Evolutionary conservation across 2,888 invertebrate species (phyloP), one percentile per base, ranked within the genome.

Genomic region (Macrophya alboannulata): DNA sequence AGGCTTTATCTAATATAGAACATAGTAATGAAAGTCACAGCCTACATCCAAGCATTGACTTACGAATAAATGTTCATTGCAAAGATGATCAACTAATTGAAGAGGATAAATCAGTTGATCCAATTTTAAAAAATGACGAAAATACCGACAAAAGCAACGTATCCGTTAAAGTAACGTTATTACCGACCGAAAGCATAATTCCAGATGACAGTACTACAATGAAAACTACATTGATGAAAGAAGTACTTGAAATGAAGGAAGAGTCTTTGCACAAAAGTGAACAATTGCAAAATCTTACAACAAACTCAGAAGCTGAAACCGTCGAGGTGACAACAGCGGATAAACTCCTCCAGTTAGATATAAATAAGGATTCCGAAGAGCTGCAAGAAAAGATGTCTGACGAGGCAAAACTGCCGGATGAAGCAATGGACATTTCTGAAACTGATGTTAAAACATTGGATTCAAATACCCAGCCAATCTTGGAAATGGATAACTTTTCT

Each of bases 351-450:
- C 10, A 77, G 55, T 8, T 9, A 37, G 21, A 40, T 21, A 21
- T 10, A 81, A 15, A 43, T 25, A 9, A n/a, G 6, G 21, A 21
- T 17, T 31, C 62, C 0, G 59, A 81, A n/a, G 43, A 40, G 40
- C 5, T 43, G 12, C n/a, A 21, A 62, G 81, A 43, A 81, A 25
- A 2, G n/a, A 62, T 43, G 43, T 8, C 43, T 43, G 40, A 62
- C 9, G 10, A 62, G 17, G 15, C 15, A 40, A 21, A 21, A 43
- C 4, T 62, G 8, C 4, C 12, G 0, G 62, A 62, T 31, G 43
- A 62, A 43, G 43, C 6, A 17, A 43, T 62, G 43, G 79, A 86
- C 51, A 21, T 5, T 15, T 76, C 6, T 79, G 86, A 85, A 85
- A 45, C 62, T 25, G 17, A 62, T 81, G 62, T 43, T 40, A 12